Base-by-base conservation (phyloP, 2,797 vertebrate species). In the Sciurus vulgaris region DNA sequence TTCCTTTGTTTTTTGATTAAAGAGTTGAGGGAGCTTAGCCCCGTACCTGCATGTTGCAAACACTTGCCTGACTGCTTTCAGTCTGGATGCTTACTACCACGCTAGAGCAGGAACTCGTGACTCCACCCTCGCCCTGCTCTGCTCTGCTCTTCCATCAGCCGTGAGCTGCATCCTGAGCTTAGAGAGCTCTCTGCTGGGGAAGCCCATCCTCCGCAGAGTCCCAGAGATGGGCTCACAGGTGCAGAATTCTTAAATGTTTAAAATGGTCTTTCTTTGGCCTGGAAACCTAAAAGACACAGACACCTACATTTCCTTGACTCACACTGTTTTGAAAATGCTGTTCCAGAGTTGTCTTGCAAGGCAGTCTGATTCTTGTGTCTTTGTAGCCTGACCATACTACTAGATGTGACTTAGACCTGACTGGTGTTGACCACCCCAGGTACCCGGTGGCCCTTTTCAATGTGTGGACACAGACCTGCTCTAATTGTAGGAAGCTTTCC, bases 141-240 rank as follows among this genome's bases (percentile, higher is more conserved):
- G 63, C 18, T 44, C n/a, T 17, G 11, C 28, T 73, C 47, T 54
- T 41, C 0, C 0, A 8, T 0, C 38, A 10, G 35, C 51, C 47
- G 22, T 2, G 18, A 17, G 44, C 18, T 7, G 20, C 3, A 20
- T 7, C 2, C 38, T 4, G 38, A 38, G 38, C 38, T 38, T 2
- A 20, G 56, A 63, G 38, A 28, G 9, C 47, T 15, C 51, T 20
- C 47, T 67, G 15, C 6, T 30, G 67, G 22, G 26, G 49, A 51
- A 59, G 28, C 38, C 41, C 33, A 11, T 1, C 20, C 1, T 61
- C 24, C 0, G 33, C 1, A n/a, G 63, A 51, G 11, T n/a, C 38
- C 54, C 44, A 24, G 14, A 28, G 59, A 38, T 0, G 7, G 51
- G 51, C 59, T 49, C 33, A 9, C 14, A 14, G 73, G 30, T 12